Evolutionary conservation across 2,113 vertebrate genomes (phyloP), one percentile per base, ranked within the genome.

Genomic region (Xenopus laevis): DNA sequence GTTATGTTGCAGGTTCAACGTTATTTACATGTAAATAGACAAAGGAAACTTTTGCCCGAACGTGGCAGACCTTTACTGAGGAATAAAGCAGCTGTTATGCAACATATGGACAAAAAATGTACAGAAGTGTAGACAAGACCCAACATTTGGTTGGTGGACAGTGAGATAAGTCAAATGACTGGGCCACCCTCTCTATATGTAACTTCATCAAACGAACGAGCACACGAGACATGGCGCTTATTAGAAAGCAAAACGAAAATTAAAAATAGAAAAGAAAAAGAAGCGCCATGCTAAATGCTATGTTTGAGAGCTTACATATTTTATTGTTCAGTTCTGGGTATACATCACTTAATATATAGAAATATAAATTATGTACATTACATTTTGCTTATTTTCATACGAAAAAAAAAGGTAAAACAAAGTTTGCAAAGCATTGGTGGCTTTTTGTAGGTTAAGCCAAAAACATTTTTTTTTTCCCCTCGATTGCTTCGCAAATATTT

Each of bases 1-100:
- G 96, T 98, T 96, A 98, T 98, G 96, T 99, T 99, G 96, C 96
- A 97, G 97, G 96, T 98, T 99, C 97, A 99, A 99, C 96, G 94
- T 98, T 91, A 97, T 97, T 98, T 98, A 98, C 92, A 88, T 98
- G 97, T 99, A 99, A 96, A 99, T 98, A 99, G 91, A 90, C 79
- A 89, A 92, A 91, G 83, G 82, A 89, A 89, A 90, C 88, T 91
- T 84, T 92, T 94, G 94, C 92, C 92, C 89, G 90, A 90, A 90
- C 83, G 86, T 91, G 93, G 92, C 93, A 87, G 93, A 93, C 17
- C 91, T 94, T 93, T 94, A 94, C 92, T 91, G 92, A 94, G 91
- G 95, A 91, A 91, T 91, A 94, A 94, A 95, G 94, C 89, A 90
- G 90, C 93, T 95, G 94, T 95, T 97, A 95, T 96, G 95, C 95